Percentiles rank a stretch among this genome's conserved stretches.
phyloP scores from a whole-genome alignment of 2,888 invertebrate genomes.

The Ectemnius cavifrons region DNA sequence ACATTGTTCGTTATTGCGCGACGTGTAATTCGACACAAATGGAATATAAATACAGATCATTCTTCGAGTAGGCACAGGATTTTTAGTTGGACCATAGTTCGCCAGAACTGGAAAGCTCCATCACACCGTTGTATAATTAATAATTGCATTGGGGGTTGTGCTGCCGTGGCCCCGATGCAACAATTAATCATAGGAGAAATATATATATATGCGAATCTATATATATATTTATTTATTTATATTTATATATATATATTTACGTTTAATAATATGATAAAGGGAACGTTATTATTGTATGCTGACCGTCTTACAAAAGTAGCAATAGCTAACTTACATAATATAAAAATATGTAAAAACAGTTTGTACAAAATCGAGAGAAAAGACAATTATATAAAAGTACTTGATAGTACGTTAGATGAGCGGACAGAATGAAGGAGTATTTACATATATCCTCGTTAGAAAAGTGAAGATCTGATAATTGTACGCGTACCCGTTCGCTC shows the following conservation, averaged over 20 bases:
- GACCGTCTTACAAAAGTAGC: conserved; percentile 64
- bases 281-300: conserved; percentile 68
- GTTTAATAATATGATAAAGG: conserved; percentile 62
- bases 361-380: conserved; percentile 76
- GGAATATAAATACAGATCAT: conserved; percentile 39
- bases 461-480: conserved; percentile 27
- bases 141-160: conserved; percentile 61
- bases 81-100: conserved; percentile 47
- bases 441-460: conserved; percentile 62
- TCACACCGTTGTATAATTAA: conserved; percentile 66
- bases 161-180: conserved; percentile 61
- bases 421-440: conserved; percentile 62
- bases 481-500: conserved; percentile 9
- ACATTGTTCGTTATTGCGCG: conserved; percentile 51
- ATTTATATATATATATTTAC: conserved; percentile 33
- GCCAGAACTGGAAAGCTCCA: conserved; percentile 59
- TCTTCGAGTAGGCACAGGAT: conserved; percentile 40
- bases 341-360: conserved; percentile 75
- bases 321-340: conserved; percentile 66
- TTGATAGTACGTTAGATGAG: conserved; percentile 64
- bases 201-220: conserved; percentile 15
- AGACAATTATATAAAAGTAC: conserved; percentile 70
- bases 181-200: conserved; percentile 60
- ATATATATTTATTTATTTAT: conserved; percentile 28
- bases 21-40: conserved; percentile 50